These are phyloP conservation scores for Heliornis fulica DNA, from an alignment of 2,113 vertebrate species.

Conservation along the genomic window DNA sequence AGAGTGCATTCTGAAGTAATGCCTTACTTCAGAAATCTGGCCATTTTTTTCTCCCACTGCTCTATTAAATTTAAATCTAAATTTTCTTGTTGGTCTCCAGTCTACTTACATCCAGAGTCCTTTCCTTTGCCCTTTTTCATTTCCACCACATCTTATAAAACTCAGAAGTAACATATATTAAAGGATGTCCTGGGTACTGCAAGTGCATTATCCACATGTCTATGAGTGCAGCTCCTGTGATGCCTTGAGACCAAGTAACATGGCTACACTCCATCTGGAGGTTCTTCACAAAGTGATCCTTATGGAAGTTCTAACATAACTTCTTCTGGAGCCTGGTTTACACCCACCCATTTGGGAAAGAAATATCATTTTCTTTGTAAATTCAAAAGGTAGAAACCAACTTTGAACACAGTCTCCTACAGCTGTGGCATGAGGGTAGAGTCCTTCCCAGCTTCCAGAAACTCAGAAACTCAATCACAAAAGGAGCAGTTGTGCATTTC, in stretches of 20 bases:
- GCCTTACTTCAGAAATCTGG: neutral
- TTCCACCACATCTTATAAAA: neutral
- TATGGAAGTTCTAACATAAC: neutral
- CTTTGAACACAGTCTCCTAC: neutral
- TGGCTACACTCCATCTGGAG: neutral
- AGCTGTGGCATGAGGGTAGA: neutral
- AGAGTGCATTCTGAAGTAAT: neutral
- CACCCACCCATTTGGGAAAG: neutral
- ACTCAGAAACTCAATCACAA: neutral
- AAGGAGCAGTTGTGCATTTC: neutral
- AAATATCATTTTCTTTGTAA: neutral
- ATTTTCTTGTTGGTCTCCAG: neutral
- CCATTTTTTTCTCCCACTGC: neutral
- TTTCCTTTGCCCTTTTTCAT: neutral
- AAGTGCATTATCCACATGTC: neutral
- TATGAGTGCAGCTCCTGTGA: neutral
- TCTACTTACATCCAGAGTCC: neutral
- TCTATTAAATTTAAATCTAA: neutral
- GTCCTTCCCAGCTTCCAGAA: neutral
- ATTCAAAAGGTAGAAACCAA: neutral
- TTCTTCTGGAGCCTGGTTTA: neutral
- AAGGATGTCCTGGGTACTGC: neutral
- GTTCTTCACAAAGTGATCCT: neutral
- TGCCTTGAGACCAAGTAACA: fast-evolving
- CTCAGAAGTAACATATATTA: neutral